Evolutionary conservation across 2,888 invertebrate species (phyloP).

Genomic region (Catocala nupta): DNA sequence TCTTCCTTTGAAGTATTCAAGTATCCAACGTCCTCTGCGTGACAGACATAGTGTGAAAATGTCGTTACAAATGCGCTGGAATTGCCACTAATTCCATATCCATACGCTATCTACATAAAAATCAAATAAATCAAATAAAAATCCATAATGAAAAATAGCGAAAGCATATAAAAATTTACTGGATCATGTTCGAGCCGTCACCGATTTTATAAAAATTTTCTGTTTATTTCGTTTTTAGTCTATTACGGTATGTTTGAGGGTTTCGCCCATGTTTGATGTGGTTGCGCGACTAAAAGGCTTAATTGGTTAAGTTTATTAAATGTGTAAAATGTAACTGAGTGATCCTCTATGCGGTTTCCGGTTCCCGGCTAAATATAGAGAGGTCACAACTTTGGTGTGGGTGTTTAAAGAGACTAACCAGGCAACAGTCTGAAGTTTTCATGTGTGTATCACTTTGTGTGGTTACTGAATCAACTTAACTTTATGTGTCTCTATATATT

Average conservation of each 20-base stretch:
- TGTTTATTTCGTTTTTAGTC: slow-evolving; percentile 15
- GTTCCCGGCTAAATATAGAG: slow-evolving; percentile 12
- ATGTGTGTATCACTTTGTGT: not conserved
- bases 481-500: not conserved
- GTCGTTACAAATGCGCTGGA: too few relatives aligned
- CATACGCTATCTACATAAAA: too few relatives aligned
- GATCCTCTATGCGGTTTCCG: slow-evolving; percentile 21
- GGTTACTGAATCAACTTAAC: not conserved
- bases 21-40: too few relatives aligned
- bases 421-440: not conserved
- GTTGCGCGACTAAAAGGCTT: slow-evolving; percentile 17
- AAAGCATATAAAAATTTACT: slow-evolving; percentile 20
- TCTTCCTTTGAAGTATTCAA: too few relatives aligned
- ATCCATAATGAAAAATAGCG: slow-evolving; percentile 7
- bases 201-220: slow-evolving; percentile 23
- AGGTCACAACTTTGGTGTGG: slow-evolving; percentile 4
- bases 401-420: slow-evolving; percentile 4
- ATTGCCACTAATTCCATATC: too few relatives aligned
- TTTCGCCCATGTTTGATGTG: slow-evolving; percentile 16
- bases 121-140: not conserved
- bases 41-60: too few relatives aligned
- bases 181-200: slow-evolving; percentile 22
- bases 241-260: slow-evolving; percentile 15
- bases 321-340: slow-evolving; percentile 22
- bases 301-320: slow-evolving; percentile 25